Percentiles rank a stretch among this genome's conserved stretches.
Evolutionary conservation across 2,888 invertebrate species (phyloP).

Genomic region (Julus scandinavius): DNA sequence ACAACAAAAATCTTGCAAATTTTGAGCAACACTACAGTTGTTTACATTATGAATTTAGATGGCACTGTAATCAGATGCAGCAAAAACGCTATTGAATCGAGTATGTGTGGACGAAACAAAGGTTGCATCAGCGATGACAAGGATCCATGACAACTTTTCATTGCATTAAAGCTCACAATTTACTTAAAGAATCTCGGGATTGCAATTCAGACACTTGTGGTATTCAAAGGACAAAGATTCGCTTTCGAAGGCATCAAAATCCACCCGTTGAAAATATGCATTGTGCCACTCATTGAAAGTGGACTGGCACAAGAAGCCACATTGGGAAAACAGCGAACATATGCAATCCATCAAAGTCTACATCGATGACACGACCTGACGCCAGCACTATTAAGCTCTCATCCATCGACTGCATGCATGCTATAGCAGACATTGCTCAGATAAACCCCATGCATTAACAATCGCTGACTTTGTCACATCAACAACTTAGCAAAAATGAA

Average conservation of each 20-base stretch:
- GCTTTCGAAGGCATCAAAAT: neutral
- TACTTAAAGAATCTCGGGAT: neutral
- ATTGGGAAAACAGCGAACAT: constrained; percentile 31
- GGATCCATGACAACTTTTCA: neutral
- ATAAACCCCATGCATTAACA: constrained; percentile 6
- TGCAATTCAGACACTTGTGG: neutral
- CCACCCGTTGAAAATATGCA: neutral
- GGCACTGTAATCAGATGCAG: neutral
- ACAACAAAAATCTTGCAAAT: too few species aligned
- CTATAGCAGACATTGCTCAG: neutral
- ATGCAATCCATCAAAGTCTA: constrained; percentile 42
- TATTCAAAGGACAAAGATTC: neutral
- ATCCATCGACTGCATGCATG: constrained; percentile 7
- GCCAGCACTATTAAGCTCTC: constrained; percentile 5
- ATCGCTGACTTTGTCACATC: constrained; percentile 35
- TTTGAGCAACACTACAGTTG: too few species aligned
- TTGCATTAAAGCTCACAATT: neutral
- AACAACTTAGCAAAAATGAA: constrained; percentile 34
- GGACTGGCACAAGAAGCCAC: constrained; percentile 7
- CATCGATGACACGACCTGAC: constrained; percentile 36
- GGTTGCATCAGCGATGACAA: constrained; percentile 5
- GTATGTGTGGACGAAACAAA: neutral
- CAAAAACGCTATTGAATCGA: too few species aligned
- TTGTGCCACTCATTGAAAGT: neutral
- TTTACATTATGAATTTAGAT: too few species aligned